Percentiles rank a stretch among this genome's conserved stretches.
Evolutionary conservation across 2,797 vertebrate genomes (phyloP).

Genomic region (Aldrovandia affinis): DNA sequence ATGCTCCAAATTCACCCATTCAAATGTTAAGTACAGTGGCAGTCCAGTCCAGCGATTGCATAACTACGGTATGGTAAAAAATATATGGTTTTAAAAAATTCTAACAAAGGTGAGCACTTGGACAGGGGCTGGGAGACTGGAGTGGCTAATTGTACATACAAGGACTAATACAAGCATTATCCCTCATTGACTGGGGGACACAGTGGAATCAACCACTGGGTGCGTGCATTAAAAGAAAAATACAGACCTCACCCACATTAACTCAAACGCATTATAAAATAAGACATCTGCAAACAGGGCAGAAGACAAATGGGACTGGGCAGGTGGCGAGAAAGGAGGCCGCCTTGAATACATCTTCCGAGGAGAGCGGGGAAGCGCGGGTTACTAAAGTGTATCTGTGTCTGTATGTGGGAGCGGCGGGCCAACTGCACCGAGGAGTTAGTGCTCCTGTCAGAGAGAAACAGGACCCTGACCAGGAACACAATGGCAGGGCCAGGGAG

Average conservation of each 20-base stretch:
- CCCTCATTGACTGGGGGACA: neutral
- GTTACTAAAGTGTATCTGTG: slow-evolving; percentile 36
- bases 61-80: no score
- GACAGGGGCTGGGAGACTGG: neutral
- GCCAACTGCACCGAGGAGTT: slow-evolving; percentile 22
- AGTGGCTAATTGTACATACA: neutral
- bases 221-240: neutral
- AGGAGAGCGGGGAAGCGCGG: neutral
- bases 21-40: neutral
- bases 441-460: slow-evolving; percentile 35
- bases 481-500: slow-evolving; percentile 21
- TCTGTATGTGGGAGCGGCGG: slow-evolving; percentile 27
- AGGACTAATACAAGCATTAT: neutral
- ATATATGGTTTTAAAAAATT: no score
- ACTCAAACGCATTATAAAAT: slow-evolving; percentile 22
- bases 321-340: slow-evolving; percentile 9
- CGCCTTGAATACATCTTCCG: slow-evolving; percentile 25
- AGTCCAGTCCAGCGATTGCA: neutral
- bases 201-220: neutral
- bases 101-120: neutral
- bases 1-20: neutral
- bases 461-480: slow-evolving; percentile 21
- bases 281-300: slow-evolving; percentile 23
- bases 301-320: slow-evolving; percentile 29
- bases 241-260: slow-evolving; percentile 19